Evolutionary conservation across 2,888 invertebrate species (phyloP), one percentile per base, ranked within the genome.

Genomic region (Platycheirus rosarum): DNA sequence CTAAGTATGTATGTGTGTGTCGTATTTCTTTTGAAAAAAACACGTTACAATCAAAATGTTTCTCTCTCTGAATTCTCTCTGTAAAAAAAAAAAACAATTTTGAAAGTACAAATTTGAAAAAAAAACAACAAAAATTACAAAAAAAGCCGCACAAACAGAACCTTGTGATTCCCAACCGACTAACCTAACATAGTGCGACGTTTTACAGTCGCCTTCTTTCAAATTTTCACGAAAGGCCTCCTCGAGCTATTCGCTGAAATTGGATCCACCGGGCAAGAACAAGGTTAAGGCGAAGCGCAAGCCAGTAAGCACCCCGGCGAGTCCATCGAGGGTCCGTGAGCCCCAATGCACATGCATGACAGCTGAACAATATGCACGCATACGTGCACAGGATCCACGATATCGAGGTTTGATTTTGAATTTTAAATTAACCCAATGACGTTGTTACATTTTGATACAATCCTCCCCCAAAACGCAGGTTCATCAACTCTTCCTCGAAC

Each of bases 151-250:
- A 90, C 89, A 89, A 90, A 89, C 89, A 90, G 90, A 89, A 90
- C 90, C 90, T 90, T 90, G 90, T 90, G 86, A 88, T 88, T 91
- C 90, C 90, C 90, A 90, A 90, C 89, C 90, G 90, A 91, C 90
- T 91, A 91, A 90, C 90, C 91, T 91, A 91, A 91, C 91, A 90
- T 90, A 93, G 92, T 93, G 92, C 92, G 92, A 93, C 92, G 91
- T 92, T 91, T 94, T 94, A 92, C 95, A 98, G 98, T 97, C 97
- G 92, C 97, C 97, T 91, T 96, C 97, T 92, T 98, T 97, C 94
- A 97, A 97, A 93, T 97, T 97, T 93, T 97, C 97, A 91, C 95
- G 98, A 91, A 98, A 98, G 93, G 97, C 97, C 89, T 97, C 97
- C 87, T 97, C 97, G 88, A 97, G 97, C 91, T 98, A 97, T 92